These are phyloP conservation scores for Thymallus thymallus DNA, from an alignment of 2,113 vertebrate species.

Conservation along the genomic window DNA sequence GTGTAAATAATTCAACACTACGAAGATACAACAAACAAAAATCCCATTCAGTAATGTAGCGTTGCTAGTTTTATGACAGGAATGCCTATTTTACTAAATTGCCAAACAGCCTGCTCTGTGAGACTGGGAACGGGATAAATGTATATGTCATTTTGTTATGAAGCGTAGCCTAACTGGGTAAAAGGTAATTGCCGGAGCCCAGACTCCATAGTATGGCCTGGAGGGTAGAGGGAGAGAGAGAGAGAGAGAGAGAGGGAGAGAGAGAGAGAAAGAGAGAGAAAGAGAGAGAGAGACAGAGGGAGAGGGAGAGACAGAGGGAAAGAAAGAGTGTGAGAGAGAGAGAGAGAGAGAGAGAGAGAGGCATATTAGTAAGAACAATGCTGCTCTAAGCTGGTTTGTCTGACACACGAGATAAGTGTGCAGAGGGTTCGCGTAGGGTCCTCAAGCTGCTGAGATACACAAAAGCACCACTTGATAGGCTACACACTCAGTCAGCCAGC, in stretches of 20 bases:
- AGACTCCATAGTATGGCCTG: not conserved
- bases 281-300: too few species aligned
- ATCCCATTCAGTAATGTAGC: not conserved
- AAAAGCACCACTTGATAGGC: constrained; percentile 15
- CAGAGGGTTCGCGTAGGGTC: constrained; percentile 19
- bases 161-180: not conserved
- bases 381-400: constrained; percentile 4
- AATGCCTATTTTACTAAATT: not conserved
- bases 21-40: not conserved
- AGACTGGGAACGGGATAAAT: not conserved
- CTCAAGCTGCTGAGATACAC: constrained; percentile 26
- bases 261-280: too few species aligned
- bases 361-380: not conserved
- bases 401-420: constrained; percentile 32
- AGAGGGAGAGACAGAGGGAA: too few species aligned
- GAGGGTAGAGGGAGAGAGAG: not conserved
- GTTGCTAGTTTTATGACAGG: not conserved
- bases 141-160: not conserved
- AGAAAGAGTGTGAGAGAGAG: too few species aligned
- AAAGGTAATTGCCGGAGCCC: not conserved
- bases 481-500: not conserved
- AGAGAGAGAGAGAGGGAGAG: too few species aligned
- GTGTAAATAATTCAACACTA: too few species aligned
- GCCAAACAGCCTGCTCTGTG: not conserved
- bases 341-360: not conserved